Conservation (phyloP, 1,140 invertebrate genomes). For the Trachelipus rathkii region DNA sequence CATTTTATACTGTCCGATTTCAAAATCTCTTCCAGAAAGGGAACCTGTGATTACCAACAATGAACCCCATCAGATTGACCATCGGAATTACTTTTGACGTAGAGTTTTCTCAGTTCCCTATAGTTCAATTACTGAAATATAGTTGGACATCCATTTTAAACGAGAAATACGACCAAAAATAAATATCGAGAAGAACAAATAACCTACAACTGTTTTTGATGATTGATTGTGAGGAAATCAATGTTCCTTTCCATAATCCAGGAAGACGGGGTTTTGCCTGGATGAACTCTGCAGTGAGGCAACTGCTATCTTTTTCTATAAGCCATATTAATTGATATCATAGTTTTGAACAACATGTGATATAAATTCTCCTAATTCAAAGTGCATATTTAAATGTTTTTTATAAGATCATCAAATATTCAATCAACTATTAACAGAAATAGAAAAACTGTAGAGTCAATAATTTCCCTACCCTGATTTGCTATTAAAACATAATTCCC, state of each 20-base stretch:
- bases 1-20: slow-evolving; percentile 79
- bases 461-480: no score
- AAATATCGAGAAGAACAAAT: not conserved
- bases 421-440: no score
- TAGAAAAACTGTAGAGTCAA: no score
- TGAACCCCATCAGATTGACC: slow-evolving; percentile 92
- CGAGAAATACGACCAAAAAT: not conserved
- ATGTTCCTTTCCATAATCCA: slow-evolving; percentile 86
- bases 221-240: slow-evolving; percentile 61
- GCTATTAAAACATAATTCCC: slow-evolving; percentile 14
- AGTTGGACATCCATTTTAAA: not conserved
- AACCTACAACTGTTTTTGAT: slow-evolving; percentile 40
- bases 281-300: slow-evolving; percentile 81
- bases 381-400: no score
- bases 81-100: slow-evolving; percentile 93
- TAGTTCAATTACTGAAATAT: not conserved
- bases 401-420: no score
- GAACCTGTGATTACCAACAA: slow-evolving; percentile 87
- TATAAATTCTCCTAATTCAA: no score
- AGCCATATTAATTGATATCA: not conserved
- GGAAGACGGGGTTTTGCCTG: slow-evolving; percentile 81
- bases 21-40: slow-evolving; percentile 77
- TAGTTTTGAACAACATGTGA: no score
- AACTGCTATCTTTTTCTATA: slow-evolving; percentile 50
- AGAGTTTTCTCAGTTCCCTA: slow-evolving; percentile 79